These are phyloP conservation scores for Calidris pygmaea DNA, from an alignment of 2,113 vertebrate species.

Conservation along the genomic window DNA sequence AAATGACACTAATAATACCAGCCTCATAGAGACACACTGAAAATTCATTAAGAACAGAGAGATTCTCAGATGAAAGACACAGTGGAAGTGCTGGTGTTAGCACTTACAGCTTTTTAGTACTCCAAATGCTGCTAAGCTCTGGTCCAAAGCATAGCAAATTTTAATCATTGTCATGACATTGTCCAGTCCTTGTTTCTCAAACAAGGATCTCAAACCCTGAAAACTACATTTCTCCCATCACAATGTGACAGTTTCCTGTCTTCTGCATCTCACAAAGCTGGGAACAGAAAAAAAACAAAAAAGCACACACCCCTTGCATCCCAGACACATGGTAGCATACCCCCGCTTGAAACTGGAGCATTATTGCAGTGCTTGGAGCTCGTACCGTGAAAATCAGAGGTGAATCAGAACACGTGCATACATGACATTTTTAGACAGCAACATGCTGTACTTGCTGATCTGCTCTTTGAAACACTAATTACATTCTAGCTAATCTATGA, in stretches of 20 bases:
- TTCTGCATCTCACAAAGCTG: not conserved
- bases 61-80: not conserved
- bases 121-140: not conserved
- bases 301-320: too few relatives aligned
- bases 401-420: not conserved
- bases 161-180: conserved; percentile 20
- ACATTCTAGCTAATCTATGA: not conserved
- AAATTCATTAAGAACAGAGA: conserved; percentile 42
- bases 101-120: conserved; percentile 32
- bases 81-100: not conserved
- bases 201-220: not conserved
- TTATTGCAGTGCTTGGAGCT: not conserved
- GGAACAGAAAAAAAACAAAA: not conserved
- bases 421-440: not conserved
- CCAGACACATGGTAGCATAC: not conserved
- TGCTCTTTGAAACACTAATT: not conserved
- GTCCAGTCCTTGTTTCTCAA: not conserved
- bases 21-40: not conserved
- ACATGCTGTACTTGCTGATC: not conserved
- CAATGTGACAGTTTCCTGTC: not conserved
- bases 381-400: not conserved
- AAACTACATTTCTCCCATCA: not conserved
- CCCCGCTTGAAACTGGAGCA: not conserved
- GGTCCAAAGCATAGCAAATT: not conserved
- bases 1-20: conserved; percentile 51